Evolutionary conservation across 2,113 vertebrate species (phyloP), one percentile per base, ranked within the genome.

Genomic region (Passer montanus): DNA sequence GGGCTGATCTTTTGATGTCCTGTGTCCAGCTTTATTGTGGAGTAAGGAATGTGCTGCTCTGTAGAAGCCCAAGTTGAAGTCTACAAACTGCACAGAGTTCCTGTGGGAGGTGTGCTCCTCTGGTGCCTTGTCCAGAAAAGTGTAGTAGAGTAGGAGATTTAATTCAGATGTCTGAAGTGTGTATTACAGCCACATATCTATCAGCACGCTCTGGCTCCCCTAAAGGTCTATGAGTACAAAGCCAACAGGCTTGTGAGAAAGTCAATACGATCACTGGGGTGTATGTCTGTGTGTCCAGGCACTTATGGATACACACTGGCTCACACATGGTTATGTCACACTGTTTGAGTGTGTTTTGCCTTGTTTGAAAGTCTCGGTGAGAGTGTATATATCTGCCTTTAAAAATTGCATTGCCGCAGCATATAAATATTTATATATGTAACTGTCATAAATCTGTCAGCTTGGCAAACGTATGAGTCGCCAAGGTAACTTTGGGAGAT

Each of bases 341-440:
- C 83, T 90, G 63, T 66, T 67, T 0, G 1, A 74, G 53, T 41
- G 68, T 0, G 2, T 67, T 91, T 41, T 86, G 89, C 87, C 91
- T 92, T 79, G 44, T 94, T 73, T 89, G 91, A 92, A 91, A 95
- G 81, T 91, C 93, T 94, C 24, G 0, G 41, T 64, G 76, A 47
- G 87, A 90, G 78, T 74, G 92, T 93, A 72, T 93, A 78, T 92
- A 92, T 92, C 94, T 92, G 94, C 93, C 97, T 97, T 98, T 97
- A 96, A 98, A 97, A 97, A 95, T 96, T 97, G 97, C 97, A 97
- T 97, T 98, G 98, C 97, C 52, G 96, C 97, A 98, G 97, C 95
- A 93, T 96, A 98, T 98, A 98, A 98, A 98, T 98, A 98, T 98
- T 98, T 98, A 98, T 98, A 98, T 96, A 97, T 96, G 97, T 97